Evolutionary conservation across 2,797 vertebrate species (phyloP).

Genomic region (Adelosebastes latens): DNA sequence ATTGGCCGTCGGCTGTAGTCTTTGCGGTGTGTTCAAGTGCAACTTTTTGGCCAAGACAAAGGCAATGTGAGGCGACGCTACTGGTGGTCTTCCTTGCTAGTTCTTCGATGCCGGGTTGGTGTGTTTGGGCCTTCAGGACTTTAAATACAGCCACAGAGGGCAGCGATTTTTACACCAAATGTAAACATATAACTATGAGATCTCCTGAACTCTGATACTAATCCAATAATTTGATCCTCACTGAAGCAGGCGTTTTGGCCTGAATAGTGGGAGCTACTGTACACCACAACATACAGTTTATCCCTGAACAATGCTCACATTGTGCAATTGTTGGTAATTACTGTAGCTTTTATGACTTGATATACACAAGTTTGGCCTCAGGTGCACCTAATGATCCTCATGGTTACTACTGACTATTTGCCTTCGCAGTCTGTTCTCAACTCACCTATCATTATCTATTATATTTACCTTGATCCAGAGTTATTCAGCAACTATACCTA

Average conservation of each 20-base stretch:
- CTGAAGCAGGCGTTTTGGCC: background rate
- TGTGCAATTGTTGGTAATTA: background rate
- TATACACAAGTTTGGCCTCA: background rate
- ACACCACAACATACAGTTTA: background rate
- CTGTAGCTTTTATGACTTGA: background rate
- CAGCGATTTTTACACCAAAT: background rate
- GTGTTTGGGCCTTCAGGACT: too few species aligned
- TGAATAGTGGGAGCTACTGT: background rate
- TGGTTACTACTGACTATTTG: background rate
- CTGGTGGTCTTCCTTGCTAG: too few species aligned
- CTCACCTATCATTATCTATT: background rate
- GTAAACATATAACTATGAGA: background rate
- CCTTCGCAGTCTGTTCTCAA: background rate
- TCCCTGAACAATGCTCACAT: background rate
- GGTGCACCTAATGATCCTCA: background rate
- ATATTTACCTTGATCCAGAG: background rate
- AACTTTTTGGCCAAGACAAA: too few species aligned
- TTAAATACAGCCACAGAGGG: background rate
- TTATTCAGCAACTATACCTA: background rate
- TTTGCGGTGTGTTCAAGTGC: too few species aligned
- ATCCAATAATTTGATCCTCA: background rate
- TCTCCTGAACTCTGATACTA: background rate
- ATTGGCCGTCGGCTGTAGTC: too few species aligned
- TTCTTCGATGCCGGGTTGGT: too few species aligned
- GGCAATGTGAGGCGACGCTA: too few species aligned